Evolutionary conservation across 1,140 invertebrate genomes (phyloP).

Genomic region (Polypedilum pembai): DNA sequence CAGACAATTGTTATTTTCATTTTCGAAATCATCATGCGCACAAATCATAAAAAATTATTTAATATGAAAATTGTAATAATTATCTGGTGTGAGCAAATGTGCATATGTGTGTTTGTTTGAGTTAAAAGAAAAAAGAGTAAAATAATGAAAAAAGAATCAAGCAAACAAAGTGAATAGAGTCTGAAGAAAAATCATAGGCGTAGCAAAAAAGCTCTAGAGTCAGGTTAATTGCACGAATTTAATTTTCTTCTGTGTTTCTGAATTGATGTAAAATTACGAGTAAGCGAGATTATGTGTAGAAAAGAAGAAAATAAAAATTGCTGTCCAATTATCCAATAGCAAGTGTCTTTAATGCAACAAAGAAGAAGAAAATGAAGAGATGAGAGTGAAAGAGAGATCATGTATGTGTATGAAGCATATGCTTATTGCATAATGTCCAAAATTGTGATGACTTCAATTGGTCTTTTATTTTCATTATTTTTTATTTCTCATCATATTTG

Average conservation of each 20-base stretch:
- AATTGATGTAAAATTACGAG: too few species aligned
- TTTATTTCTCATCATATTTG: too few species aligned
- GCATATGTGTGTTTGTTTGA: neutral
- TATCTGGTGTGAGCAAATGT: neutral
- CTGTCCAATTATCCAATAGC: too few species aligned
- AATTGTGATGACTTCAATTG: too few species aligned
- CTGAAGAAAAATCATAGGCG: neutral
- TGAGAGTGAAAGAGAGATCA: too few species aligned
- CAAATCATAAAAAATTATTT: constrained; percentile 8
- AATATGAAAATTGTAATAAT: neutral
- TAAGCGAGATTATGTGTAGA: too few species aligned
- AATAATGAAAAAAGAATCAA: neutral
- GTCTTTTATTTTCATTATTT: too few species aligned
- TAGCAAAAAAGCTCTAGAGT: neutral
- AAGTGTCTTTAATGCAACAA: too few species aligned
- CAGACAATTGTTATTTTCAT: neutral
- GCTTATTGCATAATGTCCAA: too few species aligned
- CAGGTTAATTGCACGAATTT: constrained; percentile 4
- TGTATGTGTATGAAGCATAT: too few species aligned
- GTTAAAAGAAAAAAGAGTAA: neutral
- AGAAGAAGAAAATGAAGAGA: too few species aligned
- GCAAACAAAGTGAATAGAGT: neutral
- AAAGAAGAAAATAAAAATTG: too few species aligned
- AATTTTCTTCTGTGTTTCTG: neutral
- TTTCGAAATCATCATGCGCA: constrained; percentile 10